Evolutionary conservation across 35 echinoderm and acorn worm genomes (phyloP).

Genomic region (Amphiura filiformis): DNA sequence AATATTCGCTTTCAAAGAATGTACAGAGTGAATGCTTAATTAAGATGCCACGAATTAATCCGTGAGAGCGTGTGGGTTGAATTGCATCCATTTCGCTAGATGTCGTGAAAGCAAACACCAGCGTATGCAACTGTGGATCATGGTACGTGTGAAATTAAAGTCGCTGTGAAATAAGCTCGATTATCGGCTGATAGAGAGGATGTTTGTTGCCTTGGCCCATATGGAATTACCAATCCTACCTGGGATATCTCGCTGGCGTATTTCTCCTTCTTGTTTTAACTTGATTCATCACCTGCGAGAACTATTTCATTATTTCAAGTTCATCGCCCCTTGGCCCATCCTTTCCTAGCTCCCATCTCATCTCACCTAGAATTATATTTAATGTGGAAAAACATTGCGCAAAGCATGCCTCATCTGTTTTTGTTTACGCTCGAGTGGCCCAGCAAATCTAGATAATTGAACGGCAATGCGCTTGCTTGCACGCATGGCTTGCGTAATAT

Average conservation of each 20-base stretch:
- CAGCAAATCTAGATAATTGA: not conserved
- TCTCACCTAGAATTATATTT: not conserved
- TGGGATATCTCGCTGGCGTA: not conserved
- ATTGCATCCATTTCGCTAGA: not conserved
- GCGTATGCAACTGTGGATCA: not conserved
- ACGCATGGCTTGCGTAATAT: not conserved
- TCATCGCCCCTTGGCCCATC: not conserved
- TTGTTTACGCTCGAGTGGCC: constrained; percentile 8
- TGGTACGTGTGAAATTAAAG: not conserved
- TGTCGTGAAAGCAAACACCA: not conserved
- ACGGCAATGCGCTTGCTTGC: not conserved
- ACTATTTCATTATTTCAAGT: constrained; percentile 1
- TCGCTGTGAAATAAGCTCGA: not conserved
- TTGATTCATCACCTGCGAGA: not conserved
- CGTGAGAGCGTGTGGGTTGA: not conserved
- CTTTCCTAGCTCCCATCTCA: not conserved
- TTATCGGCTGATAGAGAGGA: not conserved
- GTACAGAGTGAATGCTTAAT: constrained; percentile 6
- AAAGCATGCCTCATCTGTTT: not conserved
- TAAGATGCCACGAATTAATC: not conserved
- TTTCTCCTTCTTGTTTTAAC: constrained; percentile 6
- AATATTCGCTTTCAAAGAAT: not conserved
- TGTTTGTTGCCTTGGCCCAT: constrained; percentile 1
- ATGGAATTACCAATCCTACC: not conserved
- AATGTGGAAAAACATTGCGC: constrained; percentile 2